These are phyloP conservation scores for Chelonoidis abingdonii DNA, from an alignment of 2,113 vertebrate genomes.

Conservation along the genomic window DNA sequence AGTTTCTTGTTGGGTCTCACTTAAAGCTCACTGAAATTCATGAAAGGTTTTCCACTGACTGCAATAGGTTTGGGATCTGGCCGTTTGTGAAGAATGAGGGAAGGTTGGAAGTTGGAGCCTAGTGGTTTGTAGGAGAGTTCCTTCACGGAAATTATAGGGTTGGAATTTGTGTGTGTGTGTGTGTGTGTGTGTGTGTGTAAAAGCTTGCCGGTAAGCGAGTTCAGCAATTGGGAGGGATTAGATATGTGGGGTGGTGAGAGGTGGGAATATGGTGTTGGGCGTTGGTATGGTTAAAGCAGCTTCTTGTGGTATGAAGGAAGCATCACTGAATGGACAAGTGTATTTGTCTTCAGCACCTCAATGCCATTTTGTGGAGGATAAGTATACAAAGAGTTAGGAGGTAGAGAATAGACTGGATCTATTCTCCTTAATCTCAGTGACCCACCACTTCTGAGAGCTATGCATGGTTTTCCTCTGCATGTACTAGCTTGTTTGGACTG, in stretches of 20 bases:
- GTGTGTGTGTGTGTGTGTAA: too few species aligned
- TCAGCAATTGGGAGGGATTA: neutral
- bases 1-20: constrained; percentile 21
- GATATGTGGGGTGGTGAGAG: neutral
- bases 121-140: neutral
- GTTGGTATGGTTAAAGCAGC: neutral
- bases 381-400: neutral
- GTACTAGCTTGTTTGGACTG: constrained; percentile 23
- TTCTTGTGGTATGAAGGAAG: neutral
- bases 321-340: neutral
- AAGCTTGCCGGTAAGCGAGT: neutral
- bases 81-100: neutral
- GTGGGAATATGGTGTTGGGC: rapidly evolving
- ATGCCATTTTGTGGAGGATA: neutral
- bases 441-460: neutral
- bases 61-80: neutral
- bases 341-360: neutral
- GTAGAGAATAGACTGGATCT: neutral
- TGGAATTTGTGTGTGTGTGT: neutral
- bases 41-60: neutral
- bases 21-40: neutral
- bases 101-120: neutral
- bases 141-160: neutral
- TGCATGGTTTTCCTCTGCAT: neutral
- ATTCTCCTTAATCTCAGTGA: neutral